phyloP scores from a whole-genome alignment of 2,797 vertebrate species.

The Cheirogaleus major region DNA sequence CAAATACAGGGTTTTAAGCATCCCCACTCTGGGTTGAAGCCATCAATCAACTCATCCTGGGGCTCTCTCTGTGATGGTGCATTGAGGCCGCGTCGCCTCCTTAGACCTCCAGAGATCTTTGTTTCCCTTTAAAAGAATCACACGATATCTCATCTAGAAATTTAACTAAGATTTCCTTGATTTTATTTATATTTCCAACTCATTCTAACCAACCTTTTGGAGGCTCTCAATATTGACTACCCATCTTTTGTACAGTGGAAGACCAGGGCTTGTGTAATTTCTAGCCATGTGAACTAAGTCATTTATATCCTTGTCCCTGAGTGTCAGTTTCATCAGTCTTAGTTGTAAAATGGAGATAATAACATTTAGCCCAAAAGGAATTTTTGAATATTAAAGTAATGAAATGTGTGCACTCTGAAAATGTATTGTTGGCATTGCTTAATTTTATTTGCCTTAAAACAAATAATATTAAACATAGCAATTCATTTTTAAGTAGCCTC shows the following conservation, averaged over 20 bases:
- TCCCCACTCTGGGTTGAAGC: background rate
- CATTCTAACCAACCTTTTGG: background rate
- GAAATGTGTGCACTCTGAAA: background rate
- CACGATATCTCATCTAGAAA: background rate
- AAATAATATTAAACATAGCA: slow-evolving; percentile 41
- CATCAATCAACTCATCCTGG: background rate
- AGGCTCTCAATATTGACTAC: background rate
- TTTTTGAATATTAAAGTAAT: background rate
- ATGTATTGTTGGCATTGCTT: slow-evolving; percentile 1
- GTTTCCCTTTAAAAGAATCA: background rate
- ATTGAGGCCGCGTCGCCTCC: rapidly evolving
- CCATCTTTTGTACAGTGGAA: background rate
- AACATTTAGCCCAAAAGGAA: background rate
- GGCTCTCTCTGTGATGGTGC: background rate
- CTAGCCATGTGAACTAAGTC: background rate
- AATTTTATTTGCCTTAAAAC: slow-evolving; percentile 59
- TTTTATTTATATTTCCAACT: background rate
- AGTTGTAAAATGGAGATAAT: background rate
- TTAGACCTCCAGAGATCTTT: background rate
- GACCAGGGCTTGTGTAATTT: background rate
- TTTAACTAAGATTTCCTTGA: background rate
- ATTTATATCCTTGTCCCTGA: background rate
- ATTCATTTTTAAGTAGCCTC: slow-evolving; percentile 7
- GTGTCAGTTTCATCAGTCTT: background rate
- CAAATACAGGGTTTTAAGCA: background rate